phyloP scores from a whole-genome alignment of 2,888 invertebrate species.

The Bellardia pandia region DNA sequence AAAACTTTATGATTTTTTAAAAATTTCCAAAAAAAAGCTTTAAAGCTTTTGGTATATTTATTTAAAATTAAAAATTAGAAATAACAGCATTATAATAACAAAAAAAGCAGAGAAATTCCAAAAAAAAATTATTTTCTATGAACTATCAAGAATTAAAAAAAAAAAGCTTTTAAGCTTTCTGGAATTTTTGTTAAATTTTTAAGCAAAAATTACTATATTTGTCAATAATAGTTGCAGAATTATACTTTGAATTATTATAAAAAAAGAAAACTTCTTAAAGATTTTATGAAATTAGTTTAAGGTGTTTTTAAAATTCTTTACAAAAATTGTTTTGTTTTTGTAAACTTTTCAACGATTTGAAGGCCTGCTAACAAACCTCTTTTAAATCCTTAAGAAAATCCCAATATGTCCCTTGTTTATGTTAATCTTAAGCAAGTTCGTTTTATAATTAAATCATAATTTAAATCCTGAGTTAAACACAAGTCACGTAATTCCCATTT shows the following conservation, averaged over 20 bases:
- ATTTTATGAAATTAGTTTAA: no score
- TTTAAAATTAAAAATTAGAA: neutral
- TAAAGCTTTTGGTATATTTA: neutral
- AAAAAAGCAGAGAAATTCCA: no score
- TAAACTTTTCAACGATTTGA: no score
- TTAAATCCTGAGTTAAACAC: constrained; percentile 13
- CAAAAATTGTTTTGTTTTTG: neutral
- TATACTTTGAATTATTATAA: no score
- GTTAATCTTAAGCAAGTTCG: neutral
- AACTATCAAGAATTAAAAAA: neutral
- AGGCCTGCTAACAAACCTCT: no score
- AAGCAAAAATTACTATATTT: neutral
- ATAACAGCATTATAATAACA: no score
- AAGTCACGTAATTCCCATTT: constrained; percentile 51
- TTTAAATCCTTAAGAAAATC: neutral
- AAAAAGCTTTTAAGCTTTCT: neutral
- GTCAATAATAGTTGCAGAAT: neutral
- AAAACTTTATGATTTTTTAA: neutral
- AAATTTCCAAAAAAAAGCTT: neutral
- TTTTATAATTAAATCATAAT: constrained; percentile 13
- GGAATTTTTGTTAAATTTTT: neutral
- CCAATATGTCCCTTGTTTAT: neutral
- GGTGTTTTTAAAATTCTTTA: no score
- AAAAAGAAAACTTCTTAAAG: no score
- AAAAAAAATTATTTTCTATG: neutral